A percentile compares a stretch with the other conserved stretches of the same genome.
Conservation (phyloP, 2,888 invertebrate species). For the Pristionchus arcanus region DNA sequence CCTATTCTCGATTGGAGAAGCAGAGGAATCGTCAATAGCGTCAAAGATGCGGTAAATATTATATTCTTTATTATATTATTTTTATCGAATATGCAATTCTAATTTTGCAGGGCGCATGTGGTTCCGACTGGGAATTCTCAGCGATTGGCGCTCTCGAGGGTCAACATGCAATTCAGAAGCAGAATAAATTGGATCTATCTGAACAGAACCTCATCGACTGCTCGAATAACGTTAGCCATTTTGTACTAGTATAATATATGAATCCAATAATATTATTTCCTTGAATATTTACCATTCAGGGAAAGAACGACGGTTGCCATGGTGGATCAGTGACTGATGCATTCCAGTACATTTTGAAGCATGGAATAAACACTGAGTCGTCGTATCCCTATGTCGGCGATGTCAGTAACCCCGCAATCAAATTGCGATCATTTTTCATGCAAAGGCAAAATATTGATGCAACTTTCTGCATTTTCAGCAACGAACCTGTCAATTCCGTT, state of each 20-base stretch:
- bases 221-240: conserved; percentile 63
- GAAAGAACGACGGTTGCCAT: conserved; percentile 75
- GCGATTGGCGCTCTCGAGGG: conserved; percentile 51
- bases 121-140: conserved; percentile 47
- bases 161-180: conserved; percentile 10
- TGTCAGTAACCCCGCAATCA: conserved; percentile 77
- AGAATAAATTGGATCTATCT: conserved; percentile 67
- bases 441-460: background rate
- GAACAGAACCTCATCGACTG: conserved; percentile 81
- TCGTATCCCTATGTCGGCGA: conserved; percentile 87
- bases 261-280: conserved; percentile 52
- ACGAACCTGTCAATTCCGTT: background rate
- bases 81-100: background rate
- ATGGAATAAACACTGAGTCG: conserved; percentile 90
- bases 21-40: conserved; percentile 73
- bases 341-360: conserved; percentile 79
- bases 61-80: background rate
- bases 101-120: conserved; percentile 63
- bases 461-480: background rate
- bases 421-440: no score
- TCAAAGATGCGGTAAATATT: conserved; percentile 69
- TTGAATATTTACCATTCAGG: background rate
- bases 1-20: conserved; percentile 77
- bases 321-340: conserved; percentile 80
- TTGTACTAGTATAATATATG: background rate